A percentile compares a stretch with the other conserved stretches of the same genome.
phyloP scores from a whole-genome alignment of 2,113 vertebrate species.

The Psammodynastes pulverulentus region DNA sequence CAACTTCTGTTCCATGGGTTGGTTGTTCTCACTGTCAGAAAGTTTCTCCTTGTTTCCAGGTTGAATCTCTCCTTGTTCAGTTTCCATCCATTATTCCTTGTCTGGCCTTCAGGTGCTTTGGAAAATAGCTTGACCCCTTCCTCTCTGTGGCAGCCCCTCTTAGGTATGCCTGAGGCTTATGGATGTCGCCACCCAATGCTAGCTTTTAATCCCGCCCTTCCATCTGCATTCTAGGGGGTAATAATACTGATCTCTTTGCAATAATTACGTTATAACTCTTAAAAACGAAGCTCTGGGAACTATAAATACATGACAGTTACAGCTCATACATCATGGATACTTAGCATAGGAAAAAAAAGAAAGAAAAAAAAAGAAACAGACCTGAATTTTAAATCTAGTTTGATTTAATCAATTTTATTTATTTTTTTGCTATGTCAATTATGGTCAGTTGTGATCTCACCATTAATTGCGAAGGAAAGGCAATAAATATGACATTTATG shows the following conservation, averaged over 20 bases:
- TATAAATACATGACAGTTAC: not conserved
- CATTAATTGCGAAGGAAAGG: not conserved
- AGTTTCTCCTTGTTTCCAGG: too few relatives aligned
- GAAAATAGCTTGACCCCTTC: too few relatives aligned
- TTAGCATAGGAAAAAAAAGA: not conserved
- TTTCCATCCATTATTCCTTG: too few relatives aligned
- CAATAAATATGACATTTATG: not conserved
- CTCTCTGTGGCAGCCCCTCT: too few relatives aligned
- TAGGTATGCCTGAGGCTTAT: not conserved
- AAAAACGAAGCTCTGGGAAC: not conserved
- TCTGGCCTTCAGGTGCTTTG: too few relatives aligned
- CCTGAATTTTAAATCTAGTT: not conserved
- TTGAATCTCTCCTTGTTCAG: too few relatives aligned
- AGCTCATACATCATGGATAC: not conserved
- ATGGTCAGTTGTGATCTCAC: not conserved
- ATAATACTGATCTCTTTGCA: not conserved
- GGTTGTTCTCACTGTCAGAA: too few relatives aligned
- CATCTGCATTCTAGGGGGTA: not conserved
- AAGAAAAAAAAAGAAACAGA: not conserved
- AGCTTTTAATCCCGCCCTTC: not conserved
- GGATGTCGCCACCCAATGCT: not conserved
- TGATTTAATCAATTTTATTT: not conserved
- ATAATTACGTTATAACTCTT: not conserved
- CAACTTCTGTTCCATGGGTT: too few relatives aligned
- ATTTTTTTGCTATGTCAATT: not conserved